These are phyloP conservation scores for Carpatolechia fugitivella DNA, from an alignment of 2,888 invertebrate genomes.

Conservation along the genomic window DNA sequence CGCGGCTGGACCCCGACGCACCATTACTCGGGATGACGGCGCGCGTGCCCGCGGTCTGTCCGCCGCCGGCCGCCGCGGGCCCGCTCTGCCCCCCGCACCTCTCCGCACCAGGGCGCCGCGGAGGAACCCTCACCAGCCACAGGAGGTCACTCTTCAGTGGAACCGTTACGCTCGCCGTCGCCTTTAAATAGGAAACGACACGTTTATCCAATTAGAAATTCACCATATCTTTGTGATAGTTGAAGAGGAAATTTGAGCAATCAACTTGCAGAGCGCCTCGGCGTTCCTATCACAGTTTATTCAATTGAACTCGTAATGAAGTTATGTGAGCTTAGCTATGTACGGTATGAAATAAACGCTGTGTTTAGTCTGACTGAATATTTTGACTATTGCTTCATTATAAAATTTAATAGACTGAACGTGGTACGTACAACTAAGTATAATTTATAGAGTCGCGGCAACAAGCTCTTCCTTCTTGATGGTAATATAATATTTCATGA, in stretches of 20 bases:
- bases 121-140: conserved; percentile 39
- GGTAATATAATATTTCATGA: neutral
- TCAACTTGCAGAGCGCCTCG: conserved; percentile 76
- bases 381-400: conserved; percentile 27
- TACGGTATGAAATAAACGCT: conserved; percentile 53
- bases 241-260: conserved; percentile 80
- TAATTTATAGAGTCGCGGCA: no score
- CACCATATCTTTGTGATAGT: conserved; percentile 80
- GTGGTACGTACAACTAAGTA: no score
- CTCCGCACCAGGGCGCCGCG: conserved; percentile 25
- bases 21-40: conserved; percentile 75
- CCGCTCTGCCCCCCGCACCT: conserved; percentile 36
- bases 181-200: conserved; percentile 80
- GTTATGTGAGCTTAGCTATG: conserved; percentile 73
- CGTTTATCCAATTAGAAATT: conserved; percentile 80
- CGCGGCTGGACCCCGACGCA: conserved; percentile 51
- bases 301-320: conserved; percentile 78
- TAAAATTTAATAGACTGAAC: neutral
- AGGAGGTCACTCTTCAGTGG: conserved; percentile 59
- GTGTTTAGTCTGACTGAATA: conserved; percentile 42
- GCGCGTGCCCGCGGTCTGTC: conserved; percentile 64
- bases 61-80: conserved; percentile 33
- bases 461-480: no score
- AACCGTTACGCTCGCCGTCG: conserved; percentile 66
- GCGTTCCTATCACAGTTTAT: conserved; percentile 78